Evolutionary conservation across 1,140 invertebrate genomes (phyloP).

Genomic region (Orchesella cincta): DNA sequence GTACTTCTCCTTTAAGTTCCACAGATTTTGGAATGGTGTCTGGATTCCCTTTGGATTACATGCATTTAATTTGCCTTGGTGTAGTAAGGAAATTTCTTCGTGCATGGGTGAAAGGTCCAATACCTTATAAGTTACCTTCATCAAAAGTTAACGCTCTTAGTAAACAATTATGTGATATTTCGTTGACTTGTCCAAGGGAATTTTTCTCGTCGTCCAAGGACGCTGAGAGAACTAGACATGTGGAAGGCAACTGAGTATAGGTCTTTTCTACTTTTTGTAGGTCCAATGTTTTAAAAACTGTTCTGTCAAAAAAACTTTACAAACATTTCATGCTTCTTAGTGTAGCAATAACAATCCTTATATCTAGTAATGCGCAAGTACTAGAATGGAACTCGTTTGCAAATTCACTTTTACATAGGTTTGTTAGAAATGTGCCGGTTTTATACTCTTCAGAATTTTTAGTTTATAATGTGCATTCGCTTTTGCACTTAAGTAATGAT

Average conservation of each 20-base stretch:
- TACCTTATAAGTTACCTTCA: constrained; percentile 14
- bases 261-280: constrained; percentile 57
- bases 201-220: constrained; percentile 55
- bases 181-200: constrained; percentile 50
- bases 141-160: constrained; percentile 5
- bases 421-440: neutral
- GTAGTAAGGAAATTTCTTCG: constrained; percentile 50
- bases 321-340: constrained; percentile 55
- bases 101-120: constrained; percentile 24
- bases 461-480: neutral
- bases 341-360: constrained; percentile 51
- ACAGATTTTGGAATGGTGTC: constrained; percentile 31
- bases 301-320: constrained; percentile 52
- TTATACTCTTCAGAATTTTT: neutral
- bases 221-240: constrained; percentile 53
- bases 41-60: constrained; percentile 53
- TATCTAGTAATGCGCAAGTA: neutral
- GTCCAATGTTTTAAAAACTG: constrained; percentile 54
- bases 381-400: neutral
- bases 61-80: constrained; percentile 54
- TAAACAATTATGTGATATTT: constrained; percentile 23
- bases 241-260: constrained; percentile 60
- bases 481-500: neutral
- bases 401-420: neutral
- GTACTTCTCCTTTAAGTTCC: neutral